Percentiles rank a stretch among this genome's conserved stretches.
Evolutionary conservation across 2,888 invertebrate species (phyloP).

Genomic region (Coenonympha glycerion): DNA sequence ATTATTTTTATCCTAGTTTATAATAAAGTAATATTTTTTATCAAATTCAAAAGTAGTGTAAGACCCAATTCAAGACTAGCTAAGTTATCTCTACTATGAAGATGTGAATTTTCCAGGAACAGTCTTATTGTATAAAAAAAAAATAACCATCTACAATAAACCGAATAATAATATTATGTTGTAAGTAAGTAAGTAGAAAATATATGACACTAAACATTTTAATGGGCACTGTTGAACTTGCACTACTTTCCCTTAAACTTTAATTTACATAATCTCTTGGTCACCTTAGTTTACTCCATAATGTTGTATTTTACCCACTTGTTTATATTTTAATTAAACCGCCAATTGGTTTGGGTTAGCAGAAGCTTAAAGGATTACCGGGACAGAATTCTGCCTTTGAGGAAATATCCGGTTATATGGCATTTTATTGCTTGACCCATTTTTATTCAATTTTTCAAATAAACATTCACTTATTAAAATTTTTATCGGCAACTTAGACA

Average conservation of each 20-base stretch:
- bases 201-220: too few species aligned
- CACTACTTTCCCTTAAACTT: neutral
- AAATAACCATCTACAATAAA: too few species aligned
- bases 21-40: too few species aligned
- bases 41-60: too few species aligned
- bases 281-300: neutral
- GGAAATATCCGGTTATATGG: neutral
- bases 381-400: neutral
- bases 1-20: too few species aligned
- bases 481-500: too few species aligned
- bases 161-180: too few species aligned
- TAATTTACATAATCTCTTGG: conserved; percentile 2
- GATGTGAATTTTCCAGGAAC: too few species aligned
- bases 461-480: neutral
- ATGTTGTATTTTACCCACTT: neutral
- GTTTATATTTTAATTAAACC: neutral
- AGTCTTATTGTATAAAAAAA: too few species aligned
- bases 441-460: neutral
- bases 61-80: too few species aligned
- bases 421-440: neutral
- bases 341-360: neutral
- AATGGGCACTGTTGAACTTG: neutral
- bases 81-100: too few species aligned
- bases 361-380: neutral
- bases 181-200: too few species aligned